Evolutionary conservation across 1,140 invertebrate species (phyloP).

Genomic region (Drosophila lacertosa): DNA sequence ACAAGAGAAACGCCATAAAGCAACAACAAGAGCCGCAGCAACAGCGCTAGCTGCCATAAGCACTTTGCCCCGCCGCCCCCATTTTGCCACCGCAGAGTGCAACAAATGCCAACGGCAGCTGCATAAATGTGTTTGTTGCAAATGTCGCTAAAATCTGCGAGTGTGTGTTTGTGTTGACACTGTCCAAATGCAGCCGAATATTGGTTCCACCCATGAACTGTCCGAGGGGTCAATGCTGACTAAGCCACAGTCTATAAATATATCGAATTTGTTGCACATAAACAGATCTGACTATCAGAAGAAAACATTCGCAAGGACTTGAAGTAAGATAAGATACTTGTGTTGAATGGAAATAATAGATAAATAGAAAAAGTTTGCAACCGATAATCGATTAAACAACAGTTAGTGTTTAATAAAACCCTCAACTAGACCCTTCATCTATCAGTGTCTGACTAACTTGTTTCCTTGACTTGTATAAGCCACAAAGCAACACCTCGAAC

Average conservation of each 20-base stretch:
- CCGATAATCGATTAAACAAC: too few species aligned
- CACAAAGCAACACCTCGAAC: too few species aligned
- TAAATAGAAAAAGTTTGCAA: too few species aligned
- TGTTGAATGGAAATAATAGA: too few species aligned
- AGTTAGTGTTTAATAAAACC: too few species aligned
- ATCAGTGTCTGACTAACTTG: too few species aligned
- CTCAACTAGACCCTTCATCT: too few species aligned
- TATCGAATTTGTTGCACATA: background rate
- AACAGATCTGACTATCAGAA: background rate
- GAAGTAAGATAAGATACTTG: too few species aligned
- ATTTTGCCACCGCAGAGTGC: slow-evolving; percentile 9
- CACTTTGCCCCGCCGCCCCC: background rate
- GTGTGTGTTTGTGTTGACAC: slow-evolving; percentile 11
- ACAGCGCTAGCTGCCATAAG: background rate
- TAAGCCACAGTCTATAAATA: background rate
- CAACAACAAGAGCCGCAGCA: slow-evolving; percentile 4
- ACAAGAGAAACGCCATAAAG: slow-evolving; percentile 18
- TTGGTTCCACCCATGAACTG: slow-evolving; percentile 21
- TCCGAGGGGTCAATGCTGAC: background rate
- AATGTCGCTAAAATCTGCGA: background rate
- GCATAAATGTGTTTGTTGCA: slow-evolving; percentile 8
- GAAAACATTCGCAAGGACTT: too few species aligned
- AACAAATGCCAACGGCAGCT: slow-evolving; percentile 13
- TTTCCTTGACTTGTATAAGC: too few species aligned
- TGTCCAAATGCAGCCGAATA: slow-evolving; percentile 46